Conservation (phyloP, 2,888 invertebrate genomes). For the Drosophila melanosoma region DNA sequence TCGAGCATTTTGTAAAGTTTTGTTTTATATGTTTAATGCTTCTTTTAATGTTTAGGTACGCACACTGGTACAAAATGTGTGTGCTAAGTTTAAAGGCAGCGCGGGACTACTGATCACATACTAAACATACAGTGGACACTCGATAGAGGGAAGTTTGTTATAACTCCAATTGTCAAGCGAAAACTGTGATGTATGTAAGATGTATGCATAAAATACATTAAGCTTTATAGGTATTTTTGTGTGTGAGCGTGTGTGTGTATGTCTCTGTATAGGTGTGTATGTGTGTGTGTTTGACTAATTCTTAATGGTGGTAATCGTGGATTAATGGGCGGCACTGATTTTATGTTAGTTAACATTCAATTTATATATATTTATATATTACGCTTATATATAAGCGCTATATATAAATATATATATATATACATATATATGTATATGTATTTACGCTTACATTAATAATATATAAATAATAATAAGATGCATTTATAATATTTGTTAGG, state of each 20-base stretch:
- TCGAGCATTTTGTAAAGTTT: constrained; percentile 21
- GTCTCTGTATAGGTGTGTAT: constrained; percentile 19
- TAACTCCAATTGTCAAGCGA: not conserved
- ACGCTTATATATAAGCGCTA: too few relatives aligned
- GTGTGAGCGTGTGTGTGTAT: constrained; percentile 22
- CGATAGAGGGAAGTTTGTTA: not conserved
- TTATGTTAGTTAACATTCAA: constrained; percentile 78
- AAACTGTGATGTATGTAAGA: constrained; percentile 7
- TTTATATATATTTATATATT: constrained; percentile 52
- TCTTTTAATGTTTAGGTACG: constrained; percentile 65
- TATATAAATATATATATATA: constrained; percentile 10
- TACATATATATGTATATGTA: constrained; percentile 13
- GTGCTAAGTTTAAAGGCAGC: constrained; percentile 72
- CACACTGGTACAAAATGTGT: constrained; percentile 75
- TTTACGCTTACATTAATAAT: constrained; percentile 11
- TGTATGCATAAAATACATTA: constrained; percentile 53
- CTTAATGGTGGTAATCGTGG: constrained; percentile 79
- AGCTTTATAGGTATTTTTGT: constrained; percentile 38
- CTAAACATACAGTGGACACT: constrained; percentile 16
- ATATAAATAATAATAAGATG: constrained; percentile 21
- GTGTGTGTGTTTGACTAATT: constrained; percentile 62
- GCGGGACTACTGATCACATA: constrained; percentile 57
- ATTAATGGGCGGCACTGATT: constrained; percentile 80
- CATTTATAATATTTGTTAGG: constrained; percentile 31
- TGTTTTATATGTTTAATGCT: constrained; percentile 31